Conservation (phyloP, 2,113 vertebrate species). For the Eidolon helvum region DNA sequence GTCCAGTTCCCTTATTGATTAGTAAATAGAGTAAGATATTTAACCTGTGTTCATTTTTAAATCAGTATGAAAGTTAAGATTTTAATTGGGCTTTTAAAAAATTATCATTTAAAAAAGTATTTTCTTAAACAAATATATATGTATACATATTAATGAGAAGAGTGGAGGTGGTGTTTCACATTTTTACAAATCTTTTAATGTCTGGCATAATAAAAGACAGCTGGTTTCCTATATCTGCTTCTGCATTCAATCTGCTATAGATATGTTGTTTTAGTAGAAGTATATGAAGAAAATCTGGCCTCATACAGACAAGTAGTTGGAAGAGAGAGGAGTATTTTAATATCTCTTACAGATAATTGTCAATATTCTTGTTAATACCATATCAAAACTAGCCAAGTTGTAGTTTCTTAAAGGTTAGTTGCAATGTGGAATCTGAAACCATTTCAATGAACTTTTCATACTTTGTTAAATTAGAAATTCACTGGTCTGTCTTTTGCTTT, state of each 20-base stretch:
- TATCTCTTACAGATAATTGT: conserved; percentile 41
- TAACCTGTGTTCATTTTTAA: not conserved
- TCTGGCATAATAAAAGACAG: conserved; percentile 36
- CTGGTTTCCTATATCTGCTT: conserved; percentile 29
- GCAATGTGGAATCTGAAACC: not conserved
- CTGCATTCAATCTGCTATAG: conserved; percentile 14
- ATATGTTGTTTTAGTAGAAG: conserved; percentile 13
- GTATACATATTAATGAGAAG: not conserved
- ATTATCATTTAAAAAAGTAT: not conserved
- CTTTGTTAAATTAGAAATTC: conserved; percentile 8
- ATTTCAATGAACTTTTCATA: conserved; percentile 24
- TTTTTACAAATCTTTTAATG: conserved; percentile 42
- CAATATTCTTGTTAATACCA: conserved; percentile 36
- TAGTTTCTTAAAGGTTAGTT: conserved; percentile 52
- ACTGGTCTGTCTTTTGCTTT: not conserved
- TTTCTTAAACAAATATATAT: conserved; percentile 20
- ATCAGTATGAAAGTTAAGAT: not conserved
- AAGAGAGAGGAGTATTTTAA: conserved; percentile 34
- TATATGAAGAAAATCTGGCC: conserved; percentile 55
- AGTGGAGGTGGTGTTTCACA: not conserved
- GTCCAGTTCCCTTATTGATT: not conserved
- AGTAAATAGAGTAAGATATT: not conserved
- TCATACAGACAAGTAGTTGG: not conserved
- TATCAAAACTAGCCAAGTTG: conserved; percentile 32
- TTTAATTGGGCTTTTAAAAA: not conserved